Base-by-base conservation (phyloP, 2,113 vertebrate species). In the Archilochus colubris region DNA sequence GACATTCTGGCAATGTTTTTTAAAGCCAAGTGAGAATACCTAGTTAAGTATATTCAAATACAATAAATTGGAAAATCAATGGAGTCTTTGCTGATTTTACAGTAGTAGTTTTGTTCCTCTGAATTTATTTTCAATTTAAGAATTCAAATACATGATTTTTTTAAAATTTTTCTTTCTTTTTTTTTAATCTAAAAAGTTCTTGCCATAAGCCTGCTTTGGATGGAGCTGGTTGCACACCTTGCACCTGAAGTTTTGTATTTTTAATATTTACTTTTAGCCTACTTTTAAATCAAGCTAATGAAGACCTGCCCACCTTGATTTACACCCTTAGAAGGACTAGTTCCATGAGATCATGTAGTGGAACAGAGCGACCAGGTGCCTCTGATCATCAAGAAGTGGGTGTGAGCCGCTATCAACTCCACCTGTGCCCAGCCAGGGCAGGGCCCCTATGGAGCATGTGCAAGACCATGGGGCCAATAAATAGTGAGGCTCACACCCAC, bases 91-190 rank as follows among this genome's bases (percentile, higher is more conserved):
- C 19, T 93, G 78, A 84, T 84, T 50, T 92, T 87, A 75, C 13
- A 91, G 62, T 57, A 79, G 66, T 24, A 73, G n/a, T 76, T 91
- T 89, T 91, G 21, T 30, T 50, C 24, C n/a, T 70, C 27, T 24
- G 5, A 73, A 78, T 67, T 86, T 86, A 88, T 88, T 93, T 95
- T 82, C 38, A 75, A 77, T 25, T 67, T 76, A 89, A 91, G 31
- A 74, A 23, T 96, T 90, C 27, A 73, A 76, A 64, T 72, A 76
- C 12, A 53, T 73, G 10, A 6, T 3, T 40, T 66, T 14, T 40
- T 40, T 50, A 21, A 33, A 33, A 6, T 3, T 40, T 66, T 13
- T 40, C 9, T 40, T 66, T 14, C 11, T 40, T 50, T 48, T 40
- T 30, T 40, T 72, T 3, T 7, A 28, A 59, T 40, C 38, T 22